Base-by-base conservation (phyloP, 1,140 invertebrate genomes). In the Drusus annulatus region DNA sequence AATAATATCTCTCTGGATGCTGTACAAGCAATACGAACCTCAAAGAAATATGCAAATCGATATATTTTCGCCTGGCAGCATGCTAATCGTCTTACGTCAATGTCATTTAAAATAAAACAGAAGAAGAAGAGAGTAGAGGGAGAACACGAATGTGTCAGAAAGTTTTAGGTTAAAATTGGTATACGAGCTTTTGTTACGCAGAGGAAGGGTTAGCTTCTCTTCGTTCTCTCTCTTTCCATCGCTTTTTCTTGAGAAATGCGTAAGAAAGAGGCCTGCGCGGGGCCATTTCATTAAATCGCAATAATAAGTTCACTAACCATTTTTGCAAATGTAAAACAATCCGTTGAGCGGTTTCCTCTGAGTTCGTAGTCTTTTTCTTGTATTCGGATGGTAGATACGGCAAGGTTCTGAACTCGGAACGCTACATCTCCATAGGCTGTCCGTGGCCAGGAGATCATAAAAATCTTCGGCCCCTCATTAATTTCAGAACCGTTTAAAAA, bases 61-160 rank as follows among this genome's bases (percentile, higher is more conserved):
- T 76, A 31, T 68, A 76, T 68, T 82, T 58, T 58, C 50, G 54
- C 58, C 58, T 36, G 56, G 31, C 54, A 77, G 31, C 31, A 60
- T 50, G 63, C 76, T 83, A 83, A 83, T 83, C 82, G 82, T 81
- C 82, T 83, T 83, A 81, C 80, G 82, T 81, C 82, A 81, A 79
- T 81, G 80, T 83, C 79, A 83, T 81, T 83, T 83, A 83, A 83
- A 83, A 83, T 83, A 83, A 83, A 83, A 83, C 81, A 83, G 80
- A 58, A 78, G 79, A 81, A 79, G 65, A 76, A 69, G 63, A 60
- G 50, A 79, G 36, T 74, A 77, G 75, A 65, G 75, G 21, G 75
- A 77, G 79, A 81, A 77, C 80, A 79, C 79, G 82, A 83, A 81
- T 81, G 82, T 83, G 82, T 83, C 82, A 83, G 82, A 83, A 83